Base-by-base conservation (phyloP, 1,140 invertebrate genomes). In the Cyclargus thomasi region DNA sequence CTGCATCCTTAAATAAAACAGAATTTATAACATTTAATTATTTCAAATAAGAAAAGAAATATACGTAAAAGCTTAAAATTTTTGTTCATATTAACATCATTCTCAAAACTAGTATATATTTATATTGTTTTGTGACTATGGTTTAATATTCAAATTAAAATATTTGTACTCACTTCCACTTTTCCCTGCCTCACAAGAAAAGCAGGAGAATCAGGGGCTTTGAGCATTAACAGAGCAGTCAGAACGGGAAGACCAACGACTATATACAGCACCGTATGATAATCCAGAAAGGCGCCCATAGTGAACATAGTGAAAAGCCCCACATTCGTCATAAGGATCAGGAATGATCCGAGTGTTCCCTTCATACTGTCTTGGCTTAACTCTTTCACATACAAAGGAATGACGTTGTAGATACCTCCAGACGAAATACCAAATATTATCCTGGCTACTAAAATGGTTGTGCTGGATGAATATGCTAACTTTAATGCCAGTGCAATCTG, bases 231-330 rank as follows among this genome's bases (percentile, higher is more conserved):
- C 5, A 79, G 0, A 7, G 69, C 57, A 29, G 70, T 67, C 0
- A 78, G 4, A 16, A 82, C 64, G 0, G 79, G 69, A 2, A 82
- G 35, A 5, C 57, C 62, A 8, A 77, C 36, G 1, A 71, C 70
- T 3, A 78, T 72, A 47, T 70, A 80, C 7, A 79, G 16, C 4
- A 83, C 72, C 1, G 75, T 79, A 57, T 71, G 73, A 85, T 92
- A 94, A 62, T 89, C 80, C 11, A 92, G 67, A 23, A 83, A 83
- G 3, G 91, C 80, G 17, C 94, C 94, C 10, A 94, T 70, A 1
- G 91, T 75, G 74, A 93, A 95, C 21, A 91, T 90, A 1, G 88
- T 17, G 1, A 81, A 63, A n/a, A 79, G 14, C 2, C 77, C 79
- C 10, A 65, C 36, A 17, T 73, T 75, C 53, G 71, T 70, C 63